Percentiles rank a stretch among this genome's conserved stretches.
Evolutionary conservation across 2,888 invertebrate species (phyloP).

Genomic region (Nephrotoma guestfalica): DNA sequence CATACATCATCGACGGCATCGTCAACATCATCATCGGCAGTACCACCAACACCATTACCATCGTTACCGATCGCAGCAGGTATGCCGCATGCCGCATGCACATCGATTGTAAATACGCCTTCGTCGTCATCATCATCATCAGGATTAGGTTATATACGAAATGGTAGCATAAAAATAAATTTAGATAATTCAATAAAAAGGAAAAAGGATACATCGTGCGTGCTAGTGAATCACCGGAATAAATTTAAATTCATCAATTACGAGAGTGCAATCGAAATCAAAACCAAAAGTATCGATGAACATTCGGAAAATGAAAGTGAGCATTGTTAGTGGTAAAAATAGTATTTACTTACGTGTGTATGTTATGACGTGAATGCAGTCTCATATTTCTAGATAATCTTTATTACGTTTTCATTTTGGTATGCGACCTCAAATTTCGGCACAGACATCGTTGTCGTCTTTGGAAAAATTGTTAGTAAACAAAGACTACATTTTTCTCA

Average conservation of each 20-base stretch:
- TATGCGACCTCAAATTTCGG: background rate
- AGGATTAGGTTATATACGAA: background rate
- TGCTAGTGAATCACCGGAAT: background rate
- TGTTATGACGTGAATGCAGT: too few relatives aligned
- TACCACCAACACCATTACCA: background rate
- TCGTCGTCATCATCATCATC: background rate
- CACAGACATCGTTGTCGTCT: background rate
- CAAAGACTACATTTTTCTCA: background rate
- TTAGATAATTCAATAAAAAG: background rate
- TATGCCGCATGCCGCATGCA: background rate
- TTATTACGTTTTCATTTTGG: background rate
- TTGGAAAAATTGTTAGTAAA: background rate
- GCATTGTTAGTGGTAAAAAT: background rate
- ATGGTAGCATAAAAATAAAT: background rate
- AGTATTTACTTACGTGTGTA: too few relatives aligned
- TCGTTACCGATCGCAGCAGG: background rate
- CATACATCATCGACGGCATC: background rate
- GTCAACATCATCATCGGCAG: background rate
- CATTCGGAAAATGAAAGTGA: conserved; percentile 1
- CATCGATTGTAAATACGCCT: background rate
- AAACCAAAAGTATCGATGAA: conserved; percentile 1
- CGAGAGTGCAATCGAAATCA: background rate
- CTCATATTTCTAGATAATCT: background rate
- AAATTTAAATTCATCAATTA: background rate
- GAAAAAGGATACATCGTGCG: background rate